Conservation (phyloP, 1,140 invertebrate genomes). For the Linepithema humile region DNA sequence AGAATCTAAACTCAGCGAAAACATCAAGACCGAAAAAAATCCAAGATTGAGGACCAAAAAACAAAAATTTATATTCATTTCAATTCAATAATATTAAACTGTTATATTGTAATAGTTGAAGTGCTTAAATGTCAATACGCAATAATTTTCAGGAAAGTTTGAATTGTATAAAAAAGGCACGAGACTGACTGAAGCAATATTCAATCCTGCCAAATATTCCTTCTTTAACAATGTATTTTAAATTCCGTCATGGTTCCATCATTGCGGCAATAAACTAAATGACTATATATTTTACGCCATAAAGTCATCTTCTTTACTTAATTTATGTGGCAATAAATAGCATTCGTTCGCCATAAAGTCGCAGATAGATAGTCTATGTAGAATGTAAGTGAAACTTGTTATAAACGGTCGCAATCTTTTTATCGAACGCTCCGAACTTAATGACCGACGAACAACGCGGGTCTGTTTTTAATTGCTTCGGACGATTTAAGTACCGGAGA, state of each 20-base stretch:
- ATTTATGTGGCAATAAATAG: conserved; percentile 35
- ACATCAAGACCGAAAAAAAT: neutral
- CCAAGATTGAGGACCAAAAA: neutral
- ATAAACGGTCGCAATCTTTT: neutral
- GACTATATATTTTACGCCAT: neutral
- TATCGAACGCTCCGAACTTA: conserved; percentile 14
- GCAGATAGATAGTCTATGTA: neutral
- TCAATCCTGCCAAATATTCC: too few relatives aligned
- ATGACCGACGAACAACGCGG: conserved; percentile 20
- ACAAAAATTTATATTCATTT: neutral
- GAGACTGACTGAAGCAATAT: neutral
- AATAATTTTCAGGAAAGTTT: neutral
- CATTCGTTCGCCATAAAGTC: conserved; percentile 2
- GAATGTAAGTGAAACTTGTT: conserved; percentile 29
- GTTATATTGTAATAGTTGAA: too few relatives aligned
- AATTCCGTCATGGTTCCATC: neutral
- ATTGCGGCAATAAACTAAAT: neutral
- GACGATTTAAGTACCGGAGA: conserved; percentile 7
- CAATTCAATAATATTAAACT: neutral
- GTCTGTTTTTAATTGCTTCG: conserved; percentile 45
- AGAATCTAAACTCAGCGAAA: neutral
- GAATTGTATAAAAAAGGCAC: neutral
- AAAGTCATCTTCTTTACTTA: neutral
- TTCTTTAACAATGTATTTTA: neutral
- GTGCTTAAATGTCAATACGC: too few relatives aligned